Base-by-base conservation (phyloP, 1,140 invertebrate species). In the Drosophila willistoni region DNA sequence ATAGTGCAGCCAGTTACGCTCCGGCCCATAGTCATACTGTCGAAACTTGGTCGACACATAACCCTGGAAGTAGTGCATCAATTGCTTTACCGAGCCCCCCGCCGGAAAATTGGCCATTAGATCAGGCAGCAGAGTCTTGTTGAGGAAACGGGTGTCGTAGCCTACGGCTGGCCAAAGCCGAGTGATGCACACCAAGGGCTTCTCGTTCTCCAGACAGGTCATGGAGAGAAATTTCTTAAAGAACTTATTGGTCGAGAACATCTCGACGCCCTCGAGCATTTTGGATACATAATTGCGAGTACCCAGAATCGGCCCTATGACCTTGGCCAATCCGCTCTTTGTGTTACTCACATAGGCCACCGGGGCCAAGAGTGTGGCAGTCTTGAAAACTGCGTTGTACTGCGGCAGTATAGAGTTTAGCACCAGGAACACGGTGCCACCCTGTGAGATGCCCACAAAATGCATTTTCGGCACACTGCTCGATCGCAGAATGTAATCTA, bases 401-500 rank as follows among this genome's bases (percentile, higher is more conserved):
- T 94, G 92, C 0, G 94, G 94, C 22, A 91, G 34, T 64, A 93
- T 91, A 14, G 93, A 93, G 33, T 93, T 87, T 85, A 95, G 92
- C 0, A 94, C 93, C 39, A 93, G 94, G 61, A 94, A 94, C 0
- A 91, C 76, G 0, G 94, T 94, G 5, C 94, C 95, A 14, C 96
- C 96, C 44, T 95, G 94, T 0, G 93, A 93, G 78, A 93, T 92
- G 17, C 93, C 93, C 62, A 93, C 81, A 55, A 93, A 96, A 70
- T 91, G 22, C 90, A 77, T 77, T 92, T 81, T n/a, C 81, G 68
- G 7, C 10, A 79, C 77, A 0, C 90, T 91, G 1, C 95, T 96
- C 13, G 71, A 76, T 0, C 92, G 77, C 12, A 96, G 75, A 14
- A 96, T 93, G 77, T 94, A 95, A 71, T 96, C 93, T 14, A 97